Base-by-base conservation (phyloP, 2,113 vertebrate genomes). In the Coreoperca whiteheadi region DNA sequence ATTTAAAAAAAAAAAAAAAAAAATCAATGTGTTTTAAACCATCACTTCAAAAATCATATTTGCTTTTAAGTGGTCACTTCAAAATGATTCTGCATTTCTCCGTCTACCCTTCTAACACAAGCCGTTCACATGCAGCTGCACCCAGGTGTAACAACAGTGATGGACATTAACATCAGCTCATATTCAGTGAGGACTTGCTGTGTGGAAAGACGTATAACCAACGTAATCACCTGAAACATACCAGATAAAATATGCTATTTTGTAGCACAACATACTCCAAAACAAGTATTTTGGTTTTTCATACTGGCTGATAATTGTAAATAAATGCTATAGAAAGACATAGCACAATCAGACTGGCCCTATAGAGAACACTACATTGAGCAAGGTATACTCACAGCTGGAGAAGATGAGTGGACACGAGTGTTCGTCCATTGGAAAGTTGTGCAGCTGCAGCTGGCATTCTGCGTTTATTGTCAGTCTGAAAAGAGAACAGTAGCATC, bases 371-470 rank as follows among this genome's bases (percentile, higher is more conserved):
- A n/a, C 16, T 43, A 12, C 9, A n/a, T 5, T 9, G 61, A 65
- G 12, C 18, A 48, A 15, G 15, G 21, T 25, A 77, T 95, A 98
- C 98, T 99, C 94, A 99, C 98, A 99, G 95, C 98, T 99, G 89
- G 98, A 99, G 96, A 99, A 99, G 89, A 97, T 95, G 92, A 99
- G 96, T 0, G 98, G 98, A 86, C 98, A 99, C 0, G 98, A 98
- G 80, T 99, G 98, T 48, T 98, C 97, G 77, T 99, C 98, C 98
- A 99, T 99, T 30, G 98, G 98, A 84, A 99, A 99, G 94, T 99
- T 99, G 91, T 99, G 98, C 20, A 99, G 95, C 91, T 98, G 97
- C 68, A 99, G 94, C 92, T 99, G 97, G 85, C 98, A 99, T 80
- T 99, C 98, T 0, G 98, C 98, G 0, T 99, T 98, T 89, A 99